phyloP scores from a whole-genome alignment of 2,888 invertebrate species.

The Ptychoptera contaminata region DNA sequence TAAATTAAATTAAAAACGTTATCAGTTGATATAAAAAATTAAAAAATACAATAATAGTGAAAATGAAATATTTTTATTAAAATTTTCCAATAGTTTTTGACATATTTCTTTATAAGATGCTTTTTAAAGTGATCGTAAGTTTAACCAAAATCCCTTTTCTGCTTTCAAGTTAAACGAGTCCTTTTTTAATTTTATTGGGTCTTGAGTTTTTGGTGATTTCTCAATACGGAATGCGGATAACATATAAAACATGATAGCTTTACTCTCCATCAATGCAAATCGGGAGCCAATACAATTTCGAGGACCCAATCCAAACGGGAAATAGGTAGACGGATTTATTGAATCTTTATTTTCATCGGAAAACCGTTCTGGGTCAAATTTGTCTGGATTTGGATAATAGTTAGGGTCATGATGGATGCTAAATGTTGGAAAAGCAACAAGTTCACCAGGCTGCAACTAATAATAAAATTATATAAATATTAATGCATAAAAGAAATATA shows the following conservation, averaged over 20 bases:
- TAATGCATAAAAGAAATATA: too few relatives aligned
- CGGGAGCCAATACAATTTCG: conserved; percentile 39
- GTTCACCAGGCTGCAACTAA: conserved; percentile 3
- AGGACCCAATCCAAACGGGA: conserved; percentile 42
- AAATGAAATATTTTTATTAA: too few relatives aligned
- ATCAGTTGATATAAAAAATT: too few relatives aligned
- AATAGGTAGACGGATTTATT: conserved; percentile 29
- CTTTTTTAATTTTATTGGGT: background rate
- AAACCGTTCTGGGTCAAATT: conserved; percentile 40
- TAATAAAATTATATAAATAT: too few relatives aligned
- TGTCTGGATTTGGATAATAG: conserved; percentile 20
- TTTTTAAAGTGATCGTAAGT: too few relatives aligned
- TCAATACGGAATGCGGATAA: too few relatives aligned
- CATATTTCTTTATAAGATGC: too few relatives aligned
- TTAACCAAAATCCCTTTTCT: background rate
- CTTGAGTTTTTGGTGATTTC: background rate
- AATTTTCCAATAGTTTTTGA: too few relatives aligned
- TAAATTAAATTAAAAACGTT: too few relatives aligned
- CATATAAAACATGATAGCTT: too few relatives aligned
- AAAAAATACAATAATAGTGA: too few relatives aligned
- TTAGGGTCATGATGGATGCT: conserved; percentile 28
- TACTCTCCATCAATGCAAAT: too few relatives aligned
- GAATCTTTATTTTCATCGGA: conserved; percentile 35
- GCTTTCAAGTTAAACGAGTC: background rate
- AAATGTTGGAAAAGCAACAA: conserved; percentile 20